These are phyloP conservation scores for Palloptera scutellata DNA, from an alignment of 2,888 invertebrate species.

Conservation along the genomic window DNA sequence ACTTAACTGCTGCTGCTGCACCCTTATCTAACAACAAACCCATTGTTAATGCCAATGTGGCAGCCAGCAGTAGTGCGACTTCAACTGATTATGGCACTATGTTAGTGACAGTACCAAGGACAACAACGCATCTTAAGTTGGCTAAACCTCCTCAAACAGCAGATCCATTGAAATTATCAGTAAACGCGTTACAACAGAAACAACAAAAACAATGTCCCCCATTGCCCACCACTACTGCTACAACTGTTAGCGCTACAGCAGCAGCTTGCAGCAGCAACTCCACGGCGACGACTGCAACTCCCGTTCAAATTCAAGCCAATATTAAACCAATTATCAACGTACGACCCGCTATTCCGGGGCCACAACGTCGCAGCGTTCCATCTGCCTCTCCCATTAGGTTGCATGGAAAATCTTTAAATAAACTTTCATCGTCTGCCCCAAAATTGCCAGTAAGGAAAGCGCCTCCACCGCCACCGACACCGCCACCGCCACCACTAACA, in stretches of 20 bases:
- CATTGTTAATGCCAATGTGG: too few species aligned
- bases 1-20: too few species aligned
- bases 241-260: slow-evolving; percentile 1
- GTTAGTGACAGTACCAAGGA: not conserved
- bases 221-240: not conserved
- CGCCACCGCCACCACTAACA: too few species aligned
- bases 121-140: not conserved
- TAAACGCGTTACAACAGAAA: not conserved
- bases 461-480: too few species aligned
- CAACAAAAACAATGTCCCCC: not conserved
- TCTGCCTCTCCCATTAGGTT: not conserved
- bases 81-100: too few species aligned
- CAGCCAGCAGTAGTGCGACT: too few species aligned
- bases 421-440: too few species aligned
- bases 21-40: too few species aligned
- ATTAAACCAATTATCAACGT: slow-evolving; percentile 17
- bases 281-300: not conserved
- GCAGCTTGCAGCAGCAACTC: not conserved
- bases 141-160: not conserved
- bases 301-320: not conserved
- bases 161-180: not conserved
- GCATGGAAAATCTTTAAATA: too few species aligned
- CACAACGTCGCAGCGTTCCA: slow-evolving; percentile 12
- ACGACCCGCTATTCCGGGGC: slow-evolving; percentile 11
- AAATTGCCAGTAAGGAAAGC: too few species aligned